Base-by-base conservation (phyloP, 1,140 invertebrate genomes). In the Subanguina moxae region DNA sequence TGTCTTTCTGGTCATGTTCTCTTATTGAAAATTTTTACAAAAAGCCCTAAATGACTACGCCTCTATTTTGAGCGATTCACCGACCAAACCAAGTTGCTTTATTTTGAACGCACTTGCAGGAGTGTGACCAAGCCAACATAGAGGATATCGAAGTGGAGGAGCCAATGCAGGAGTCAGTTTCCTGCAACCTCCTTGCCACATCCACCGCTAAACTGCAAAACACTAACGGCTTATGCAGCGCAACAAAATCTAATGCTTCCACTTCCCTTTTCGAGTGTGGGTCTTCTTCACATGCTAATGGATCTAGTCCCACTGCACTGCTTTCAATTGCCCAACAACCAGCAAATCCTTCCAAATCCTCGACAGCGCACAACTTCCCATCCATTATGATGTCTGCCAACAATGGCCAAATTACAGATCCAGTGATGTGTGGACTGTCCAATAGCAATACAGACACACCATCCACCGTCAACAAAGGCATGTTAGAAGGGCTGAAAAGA, bases 121-220 rank as follows among this genome's bases (percentile, higher is more conserved):
- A 66, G 19, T 66, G 64, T 58, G 64, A 66, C 21, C 64, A 66
- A 58, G 32, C 56, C 15, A 66, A 66, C 27, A 56, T 66, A 25
- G 64, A 66, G 57, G 64, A 66, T 42, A 32, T 52, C 56, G 56
- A 66, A 25, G 30, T 57, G 32, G 64, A 66, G 27, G 64, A 62
- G 42, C 17, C 23, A 62, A 32, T 62, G 32, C 32, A 38, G 3
- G 32, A 38, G 32, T 38, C 32, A 38, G 11, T 38, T 3, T 11
- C 32, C 61, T 62, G 61, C 61, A 25, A 62, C 27, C 30, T 25
- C 1, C 17, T n/a, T 45, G 19, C 38, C 45, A 52, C 45, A 5
- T 48, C 30, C 17, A n/a, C 63, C n/a, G 21, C 63, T 25, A 7
- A 21, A 8, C 19, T 19, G n/a, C 25, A 61, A 13, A 62, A 15